Evolutionary conservation across 2,888 invertebrate species (phyloP), one percentile per base, ranked within the genome.

Genomic region (Trissolcus brochymenae): DNA sequence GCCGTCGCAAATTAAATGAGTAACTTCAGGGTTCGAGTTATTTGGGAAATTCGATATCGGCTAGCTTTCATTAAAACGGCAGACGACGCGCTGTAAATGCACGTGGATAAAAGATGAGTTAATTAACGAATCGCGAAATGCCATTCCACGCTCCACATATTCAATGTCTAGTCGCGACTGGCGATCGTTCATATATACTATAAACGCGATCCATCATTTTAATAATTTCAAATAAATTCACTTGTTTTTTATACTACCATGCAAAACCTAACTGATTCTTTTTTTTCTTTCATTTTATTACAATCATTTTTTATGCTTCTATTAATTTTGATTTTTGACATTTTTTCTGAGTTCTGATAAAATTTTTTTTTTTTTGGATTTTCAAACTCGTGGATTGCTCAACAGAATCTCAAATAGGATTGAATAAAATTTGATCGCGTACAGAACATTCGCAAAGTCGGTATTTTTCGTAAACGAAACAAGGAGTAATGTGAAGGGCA

Each of bases 1-100:
- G 84, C 81, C 82, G 81, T 83, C 83, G 81, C 83, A 84, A 86
- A 88, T 87, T 87, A 87, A 87, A 86, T 81, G 84, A 85, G 83
- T 87, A 84, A 85, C 86, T 87, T 87, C 83, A 73, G 85, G 84
- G 86, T 79, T 81, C 74, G 76, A 72, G 75, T 78, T 79, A 85
- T 85, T 81, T 84, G 82, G 84, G 82, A 85, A 84, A 85, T 86
- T 84, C 82, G 81, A 84, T 86, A 85, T 82, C 80, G 82, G 79
- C 76, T 79, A 76, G 75, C 59, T 81, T 82, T 83, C 85, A 84
- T 81, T 80, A 78, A 81, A 78, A 75, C 74, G 76, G 75, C 82
- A 79, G 76, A 66, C 73, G 62, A 66, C 70, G 55, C 66, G 64
- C 65, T 66, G 74, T 78, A 78, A 59, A 77, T 68, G 73, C 54